Conservation (phyloP, 2,797 vertebrate species). For the Liasis olivaceus region DNA sequence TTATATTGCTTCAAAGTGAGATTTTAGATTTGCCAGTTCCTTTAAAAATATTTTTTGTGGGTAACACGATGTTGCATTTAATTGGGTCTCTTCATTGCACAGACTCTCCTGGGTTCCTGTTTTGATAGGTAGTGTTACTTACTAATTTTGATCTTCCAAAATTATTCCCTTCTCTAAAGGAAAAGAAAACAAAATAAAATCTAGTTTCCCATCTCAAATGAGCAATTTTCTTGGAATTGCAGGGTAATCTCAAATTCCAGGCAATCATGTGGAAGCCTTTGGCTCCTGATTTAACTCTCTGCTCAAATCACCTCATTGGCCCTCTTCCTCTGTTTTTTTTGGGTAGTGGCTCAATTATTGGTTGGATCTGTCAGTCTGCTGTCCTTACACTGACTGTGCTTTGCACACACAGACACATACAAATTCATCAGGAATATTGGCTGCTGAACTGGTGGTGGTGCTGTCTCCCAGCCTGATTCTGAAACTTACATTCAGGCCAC, state of each 20-base stretch:
- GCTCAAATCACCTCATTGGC: constrained; percentile 52
- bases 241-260: constrained; percentile 44
- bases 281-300: constrained; percentile 41
- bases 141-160: constrained; percentile 10
- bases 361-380: constrained; percentile 42
- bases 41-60: constrained; percentile 13
- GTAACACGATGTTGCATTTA: neutral
- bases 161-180: constrained; percentile 14
- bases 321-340: constrained; percentile 46
- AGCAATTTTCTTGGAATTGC: constrained; percentile 27
- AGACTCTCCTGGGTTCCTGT: constrained; percentile 17
- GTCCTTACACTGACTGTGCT: constrained; percentile 10
- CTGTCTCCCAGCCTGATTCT: constrained; percentile 18
- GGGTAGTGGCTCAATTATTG: constrained; percentile 36
- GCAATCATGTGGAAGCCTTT: constrained; percentile 28
- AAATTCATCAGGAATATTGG: constrained; percentile 9
- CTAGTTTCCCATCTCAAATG: constrained; percentile 20
- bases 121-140: constrained; percentile 27
- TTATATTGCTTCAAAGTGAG: neutral
- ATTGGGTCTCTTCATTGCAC: constrained; percentile 12
- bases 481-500: neutral
- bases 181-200: neutral
- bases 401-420: constrained; percentile 29
- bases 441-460: neutral
- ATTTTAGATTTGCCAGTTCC: neutral